Percentiles rank a stretch among this genome's conserved stretches.
phyloP scores from a whole-genome alignment of 1,140 invertebrate species.

The Drosophila kepulauana region DNA sequence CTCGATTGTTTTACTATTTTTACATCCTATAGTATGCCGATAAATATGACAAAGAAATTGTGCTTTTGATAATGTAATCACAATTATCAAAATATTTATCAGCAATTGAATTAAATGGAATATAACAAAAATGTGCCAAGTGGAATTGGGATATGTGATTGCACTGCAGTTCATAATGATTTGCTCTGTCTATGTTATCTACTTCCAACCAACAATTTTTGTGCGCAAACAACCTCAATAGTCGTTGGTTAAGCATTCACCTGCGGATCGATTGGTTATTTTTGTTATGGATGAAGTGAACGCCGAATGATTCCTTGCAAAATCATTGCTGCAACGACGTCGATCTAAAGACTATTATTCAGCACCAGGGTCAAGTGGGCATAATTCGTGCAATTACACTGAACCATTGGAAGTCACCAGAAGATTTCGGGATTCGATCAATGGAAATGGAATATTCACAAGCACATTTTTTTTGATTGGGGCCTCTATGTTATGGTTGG shows the following conservation, averaged over 20 bases:
- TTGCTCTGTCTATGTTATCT: slow-evolving; percentile 87
- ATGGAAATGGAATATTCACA: slow-evolving; percentile 48
- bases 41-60: not conserved
- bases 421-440: slow-evolving; percentile 98
- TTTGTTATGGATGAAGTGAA: slow-evolving; percentile 95
- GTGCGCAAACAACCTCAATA: slow-evolving; percentile 85
- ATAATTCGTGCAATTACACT: slow-evolving; percentile 95
- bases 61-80: no score
- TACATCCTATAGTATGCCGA: not conserved
- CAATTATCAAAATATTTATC: no score
- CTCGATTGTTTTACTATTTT: no score
- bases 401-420: slow-evolving; percentile 97
- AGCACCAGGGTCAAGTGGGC: slow-evolving; percentile 91
- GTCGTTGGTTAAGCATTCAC: slow-evolving; percentile 85
- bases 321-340: slow-evolving; percentile 51
- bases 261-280: slow-evolving; percentile 92
- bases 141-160: slow-evolving; percentile 26
- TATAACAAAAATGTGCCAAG: slow-evolving; percentile 29
- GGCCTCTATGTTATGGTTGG: slow-evolving; percentile 89
- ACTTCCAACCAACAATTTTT: slow-evolving; percentile 88
- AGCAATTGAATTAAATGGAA: no score
- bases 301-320: slow-evolving; percentile 90
- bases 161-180: slow-evolving; percentile 86
- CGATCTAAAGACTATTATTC: slow-evolving; percentile 64
- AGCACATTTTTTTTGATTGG: slow-evolving; percentile 97